Conservation (phyloP, 2,113 vertebrate genomes). For the Nothobranchius kuhntae region DNA sequence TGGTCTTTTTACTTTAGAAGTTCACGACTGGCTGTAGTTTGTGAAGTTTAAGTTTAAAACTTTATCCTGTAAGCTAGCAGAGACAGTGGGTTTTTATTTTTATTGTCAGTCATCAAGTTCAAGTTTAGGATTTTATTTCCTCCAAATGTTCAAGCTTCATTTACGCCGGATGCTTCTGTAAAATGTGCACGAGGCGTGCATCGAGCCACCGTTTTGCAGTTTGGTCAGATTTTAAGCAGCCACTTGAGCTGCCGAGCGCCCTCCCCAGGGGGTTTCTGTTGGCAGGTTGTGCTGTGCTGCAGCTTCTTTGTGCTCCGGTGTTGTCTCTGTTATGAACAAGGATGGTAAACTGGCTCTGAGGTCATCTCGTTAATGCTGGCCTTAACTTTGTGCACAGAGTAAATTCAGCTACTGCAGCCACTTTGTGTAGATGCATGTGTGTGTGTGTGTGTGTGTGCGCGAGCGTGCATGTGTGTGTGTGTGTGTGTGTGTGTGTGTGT, state of each 20-base stretch:
- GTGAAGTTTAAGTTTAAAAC: too few species aligned
- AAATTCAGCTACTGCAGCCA: conserved; percentile 17
- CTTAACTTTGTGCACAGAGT: conserved; percentile 45
- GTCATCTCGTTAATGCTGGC: conserved; percentile 30
- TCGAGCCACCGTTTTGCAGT: background rate
- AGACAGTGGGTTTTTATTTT: too few species aligned
- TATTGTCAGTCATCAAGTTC: too few species aligned
- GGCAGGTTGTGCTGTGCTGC: conserved; percentile 4
- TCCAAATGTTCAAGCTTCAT: too few species aligned
- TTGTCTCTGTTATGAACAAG: conserved; percentile 28
- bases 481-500: too few species aligned
- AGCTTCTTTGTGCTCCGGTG: conserved; percentile 2
- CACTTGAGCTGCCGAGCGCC: background rate
- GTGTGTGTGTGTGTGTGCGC: too few species aligned
- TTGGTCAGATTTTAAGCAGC: background rate
- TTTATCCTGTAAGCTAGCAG: too few species aligned
- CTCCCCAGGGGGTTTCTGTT: background rate
- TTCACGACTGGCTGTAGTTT: too few species aligned
- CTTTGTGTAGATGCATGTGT: background rate
- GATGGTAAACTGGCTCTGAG: conserved; percentile 22
- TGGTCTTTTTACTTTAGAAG: too few species aligned
- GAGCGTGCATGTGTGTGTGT: too few species aligned
- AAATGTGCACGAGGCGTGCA: background rate
- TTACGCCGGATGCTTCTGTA: background rate
- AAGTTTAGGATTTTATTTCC: background rate